These are phyloP conservation scores for Melanotaenia nigrans DNA, from an alignment of 2,797 vertebrate species.

Conservation along the genomic window DNA sequence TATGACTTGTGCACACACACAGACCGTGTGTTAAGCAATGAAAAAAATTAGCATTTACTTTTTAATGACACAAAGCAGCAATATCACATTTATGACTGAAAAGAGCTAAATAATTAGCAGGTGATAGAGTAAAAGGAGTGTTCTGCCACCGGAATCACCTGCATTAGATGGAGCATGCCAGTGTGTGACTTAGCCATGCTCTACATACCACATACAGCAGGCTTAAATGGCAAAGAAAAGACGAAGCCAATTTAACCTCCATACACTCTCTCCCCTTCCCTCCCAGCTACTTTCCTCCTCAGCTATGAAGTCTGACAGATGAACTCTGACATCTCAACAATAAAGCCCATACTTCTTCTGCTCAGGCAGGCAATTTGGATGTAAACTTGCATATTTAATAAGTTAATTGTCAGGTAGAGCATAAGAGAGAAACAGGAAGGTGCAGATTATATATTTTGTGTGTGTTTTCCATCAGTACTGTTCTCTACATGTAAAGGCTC, in stretches of 20 bases:
- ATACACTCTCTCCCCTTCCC: constrained; percentile 16
- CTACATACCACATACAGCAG: constrained; percentile 32
- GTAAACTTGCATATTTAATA: constrained; percentile 19
- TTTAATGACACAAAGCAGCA: neutral
- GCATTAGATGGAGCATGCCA: constrained; percentile 7
- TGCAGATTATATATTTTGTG: neutral
- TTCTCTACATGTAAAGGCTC: neutral
- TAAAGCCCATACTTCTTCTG: constrained; percentile 8
- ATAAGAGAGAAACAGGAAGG: neutral
- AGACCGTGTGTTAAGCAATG: neutral
- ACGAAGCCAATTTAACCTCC: constrained; percentile 40
- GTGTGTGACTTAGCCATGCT: constrained; percentile 36
- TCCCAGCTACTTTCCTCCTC: constrained; percentile 32
- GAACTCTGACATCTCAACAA: constrained; percentile 23
- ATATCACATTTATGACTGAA: neutral
- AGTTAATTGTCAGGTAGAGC: neutral
- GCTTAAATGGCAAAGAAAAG: constrained; percentile 4
- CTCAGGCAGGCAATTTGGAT: constrained; percentile 7
- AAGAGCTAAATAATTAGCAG: neutral
- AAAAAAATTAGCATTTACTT: neutral
- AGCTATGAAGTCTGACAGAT: constrained; percentile 35
- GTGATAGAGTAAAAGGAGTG: neutral
- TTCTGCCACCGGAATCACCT: neutral
- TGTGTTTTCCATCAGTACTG: neutral
- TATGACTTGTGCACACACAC: neutral